Conservation (phyloP, 2,888 invertebrate species). For the Spisula subtruncata region DNA sequence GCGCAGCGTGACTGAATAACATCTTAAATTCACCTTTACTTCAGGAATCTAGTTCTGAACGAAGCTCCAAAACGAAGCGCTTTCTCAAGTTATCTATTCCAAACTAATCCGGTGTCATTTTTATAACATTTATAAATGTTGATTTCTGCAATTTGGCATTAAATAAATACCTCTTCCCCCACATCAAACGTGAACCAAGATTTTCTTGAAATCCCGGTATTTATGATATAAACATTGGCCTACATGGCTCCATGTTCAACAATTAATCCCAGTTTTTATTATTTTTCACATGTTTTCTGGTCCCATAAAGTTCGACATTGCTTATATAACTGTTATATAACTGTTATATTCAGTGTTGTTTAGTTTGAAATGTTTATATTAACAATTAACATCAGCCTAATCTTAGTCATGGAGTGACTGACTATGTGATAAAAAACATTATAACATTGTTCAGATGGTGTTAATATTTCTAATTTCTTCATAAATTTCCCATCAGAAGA, state of each 20-base stretch:
- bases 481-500: background rate
- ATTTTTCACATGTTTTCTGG: constrained; percentile 8
- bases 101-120: constrained; percentile 21
- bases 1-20: background rate
- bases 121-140: constrained; percentile 14
- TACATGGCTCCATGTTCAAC: constrained; percentile 1
- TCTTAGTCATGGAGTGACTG: background rate
- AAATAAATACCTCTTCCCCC: constrained; percentile 16
- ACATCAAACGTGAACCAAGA: constrained; percentile 1
- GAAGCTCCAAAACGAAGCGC: background rate
- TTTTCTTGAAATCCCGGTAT: constrained; percentile 16
- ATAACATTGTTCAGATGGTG: too few relatives aligned
- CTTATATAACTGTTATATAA: too few relatives aligned
- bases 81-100: background rate
- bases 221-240: constrained; percentile 27
- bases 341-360: too few relatives aligned
- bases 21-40: background rate
- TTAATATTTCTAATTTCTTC: background rate
- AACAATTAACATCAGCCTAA: too few relatives aligned
- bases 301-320: background rate
- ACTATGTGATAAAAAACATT: too few relatives aligned
- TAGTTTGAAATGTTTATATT: too few relatives aligned
- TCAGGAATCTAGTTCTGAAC: background rate
- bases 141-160: constrained; percentile 18
- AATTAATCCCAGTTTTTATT: background rate